A percentile compares a stretch with the other conserved stretches of the same genome.
Evolutionary conservation across 2,113 vertebrate genomes (phyloP).

Genomic region (Centropus bengalensis): DNA sequence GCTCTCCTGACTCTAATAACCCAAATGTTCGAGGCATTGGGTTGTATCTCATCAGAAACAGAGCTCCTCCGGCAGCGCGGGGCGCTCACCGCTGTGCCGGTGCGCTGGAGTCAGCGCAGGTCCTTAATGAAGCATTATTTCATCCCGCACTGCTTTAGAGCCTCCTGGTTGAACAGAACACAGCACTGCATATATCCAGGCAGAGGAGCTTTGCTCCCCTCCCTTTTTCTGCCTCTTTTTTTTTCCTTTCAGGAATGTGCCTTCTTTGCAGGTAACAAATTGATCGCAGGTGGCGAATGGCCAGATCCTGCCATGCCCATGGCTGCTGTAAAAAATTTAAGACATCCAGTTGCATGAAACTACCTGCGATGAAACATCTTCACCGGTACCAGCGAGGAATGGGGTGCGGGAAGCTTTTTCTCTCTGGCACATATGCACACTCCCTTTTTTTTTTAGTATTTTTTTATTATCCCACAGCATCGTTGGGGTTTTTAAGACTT

Average conservation of each 20-base stretch:
- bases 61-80: background rate
- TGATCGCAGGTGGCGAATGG: background rate
- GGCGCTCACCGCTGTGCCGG: background rate
- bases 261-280: background rate
- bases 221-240: background rate
- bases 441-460: background rate
- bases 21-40: background rate
- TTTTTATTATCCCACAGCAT: background rate
- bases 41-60: background rate
- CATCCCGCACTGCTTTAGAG: rapidly evolving
- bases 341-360: background rate
- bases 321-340: background rate
- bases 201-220: background rate
- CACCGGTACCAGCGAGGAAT: background rate
- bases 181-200: rapidly evolving
- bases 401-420: background rate
- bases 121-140: constrained; percentile 23
- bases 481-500: background rate
- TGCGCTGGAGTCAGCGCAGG: rapidly evolving
- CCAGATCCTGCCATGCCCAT: background rate
- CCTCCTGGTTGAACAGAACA: background rate
- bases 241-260: background rate
- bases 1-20: constrained; percentile 48
- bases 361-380: background rate
- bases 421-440: rapidly evolving